Evolutionary conservation across 2,888 invertebrate species (phyloP), one percentile per base, ranked within the genome.

Genomic region (Willowsia nigromaculata): DNA sequence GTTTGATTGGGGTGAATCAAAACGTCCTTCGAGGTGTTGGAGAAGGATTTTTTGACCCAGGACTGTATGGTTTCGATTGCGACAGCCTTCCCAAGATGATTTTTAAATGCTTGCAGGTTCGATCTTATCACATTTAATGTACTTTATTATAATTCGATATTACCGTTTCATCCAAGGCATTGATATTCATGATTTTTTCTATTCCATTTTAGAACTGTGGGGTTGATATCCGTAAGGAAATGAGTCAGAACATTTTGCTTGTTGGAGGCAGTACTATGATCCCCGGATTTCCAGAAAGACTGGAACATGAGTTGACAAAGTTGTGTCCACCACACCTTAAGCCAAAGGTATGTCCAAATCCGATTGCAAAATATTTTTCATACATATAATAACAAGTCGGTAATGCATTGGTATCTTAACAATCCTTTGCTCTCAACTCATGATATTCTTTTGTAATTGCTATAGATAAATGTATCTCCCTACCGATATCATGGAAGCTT

Each of bases 401-500:
- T 13, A 6, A 43, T 13, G 11, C 43, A 9, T 37, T 37, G 37
- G 9, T 9, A 37, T 4, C 9, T 37, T 37, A 37, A 4, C 13
- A 5, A 43, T 6, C 15, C 18, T 40, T 13, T 71, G 30, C 6
- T 43, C 11, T 22, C 74, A 7, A n/a, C 3, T 74, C 40, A 56
- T 22, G n/a, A 27, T 30, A 15, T 33, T 33, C 37, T 59, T 13
- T 40, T 47, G 11, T 50, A 71, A 71, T 85, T 74, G 68, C 81
- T 83, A 80, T 93, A 95, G 95, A 95, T 95, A 15, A 94, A 94
- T 92, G 94, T 94, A 1, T 94, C 94, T 25, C 95, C 95, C 0
- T 95, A 95, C 93, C 93, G 95, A 9, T 95, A 95, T 92, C 95
- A 95, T 93, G 94, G 95, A 18, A 94, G 95, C 0, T 95, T 94